Evolutionary conservation across 2,113 vertebrate genomes (phyloP), one percentile per base, ranked within the genome.

Genomic region (Protobothrops mucrosquamatus): DNA sequence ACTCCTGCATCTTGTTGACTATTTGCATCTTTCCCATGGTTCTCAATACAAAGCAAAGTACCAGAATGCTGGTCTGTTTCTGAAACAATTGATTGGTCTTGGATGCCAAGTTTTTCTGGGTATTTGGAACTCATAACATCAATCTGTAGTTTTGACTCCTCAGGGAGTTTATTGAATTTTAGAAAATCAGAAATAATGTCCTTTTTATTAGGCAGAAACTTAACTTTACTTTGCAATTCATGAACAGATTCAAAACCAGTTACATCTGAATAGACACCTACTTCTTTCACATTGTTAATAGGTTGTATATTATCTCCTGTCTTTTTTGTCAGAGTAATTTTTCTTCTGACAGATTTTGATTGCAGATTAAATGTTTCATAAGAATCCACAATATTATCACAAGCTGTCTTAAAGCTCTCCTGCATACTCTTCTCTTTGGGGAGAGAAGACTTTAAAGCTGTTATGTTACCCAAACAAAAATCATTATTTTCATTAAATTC

Each of bases 281-380:
- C 90, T 96, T 94, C 94, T 90, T 91, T 89, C n/a, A 26, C 3
- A 55, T 87, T 95, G 92, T 89, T 24, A 96, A 93, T 94, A 81
- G 91, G 93, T 91, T 95, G 85, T 14, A 0, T 86, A 94, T 92
- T 95, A 96, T 93, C 61, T 6, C 23, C 93, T 43, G 52, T 59
- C 23, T 52, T 92, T 48, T 95, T 93, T 52, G 39, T 93, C 94
- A 56, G 0, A 87, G 57, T 0, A 0, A 93, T 87, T 96, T 96
- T 98, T 91, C 99, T 98, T 96, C 97, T 97, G 93, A 99, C 98
- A 96, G 97, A 93, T 95, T 98, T 98, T 91, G 99, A 99, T 9
- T 98, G 97, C 91, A 98, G 95, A 92, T 96, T 97, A 90, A 93
- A 94, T 52, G 97, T 97, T 94, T 98, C 95, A 57, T 96, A 97